Evolutionary conservation across 2,888 invertebrate species (phyloP).

Genomic region (Thecophora atra): DNA sequence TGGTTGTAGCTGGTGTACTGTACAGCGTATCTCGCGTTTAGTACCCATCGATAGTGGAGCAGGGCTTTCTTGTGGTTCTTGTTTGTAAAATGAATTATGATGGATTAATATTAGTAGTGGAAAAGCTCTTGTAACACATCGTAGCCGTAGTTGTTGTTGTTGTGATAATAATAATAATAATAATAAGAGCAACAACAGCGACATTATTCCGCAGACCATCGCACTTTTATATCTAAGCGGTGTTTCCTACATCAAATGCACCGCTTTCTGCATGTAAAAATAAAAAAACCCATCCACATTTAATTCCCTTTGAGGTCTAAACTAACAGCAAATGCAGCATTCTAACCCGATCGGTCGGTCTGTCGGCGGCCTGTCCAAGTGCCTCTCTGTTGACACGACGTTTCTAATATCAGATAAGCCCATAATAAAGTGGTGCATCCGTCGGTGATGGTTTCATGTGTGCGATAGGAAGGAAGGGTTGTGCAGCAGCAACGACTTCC

Average conservation of each 20-base stretch:
- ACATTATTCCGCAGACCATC: too few relatives aligned
- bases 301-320: constrained; percentile 64
- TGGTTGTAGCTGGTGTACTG: background rate
- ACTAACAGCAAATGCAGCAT: constrained; percentile 50
- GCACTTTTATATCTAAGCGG: too few relatives aligned
- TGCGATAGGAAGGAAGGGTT: background rate
- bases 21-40: constrained; percentile 9
- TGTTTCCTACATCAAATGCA: constrained; percentile 50
- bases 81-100: constrained; percentile 17
- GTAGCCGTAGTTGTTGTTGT: too few relatives aligned
- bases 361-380: background rate
- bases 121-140: background rate
- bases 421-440: constrained; percentile 27
- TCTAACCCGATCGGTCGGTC: background rate
- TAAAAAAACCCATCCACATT: constrained; percentile 48
- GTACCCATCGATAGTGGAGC: background rate
- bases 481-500: too few relatives aligned
- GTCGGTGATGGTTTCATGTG: constrained; percentile 6
- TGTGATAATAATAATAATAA: too few relatives aligned
- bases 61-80: background rate
- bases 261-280: constrained; percentile 43
- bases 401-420: constrained; percentile 29
- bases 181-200: too few relatives aligned
- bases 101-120: constrained; percentile 23
- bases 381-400: constrained; percentile 4